phyloP scores from a whole-genome alignment of 2,888 invertebrate species.

The Acleris sparsana region DNA sequence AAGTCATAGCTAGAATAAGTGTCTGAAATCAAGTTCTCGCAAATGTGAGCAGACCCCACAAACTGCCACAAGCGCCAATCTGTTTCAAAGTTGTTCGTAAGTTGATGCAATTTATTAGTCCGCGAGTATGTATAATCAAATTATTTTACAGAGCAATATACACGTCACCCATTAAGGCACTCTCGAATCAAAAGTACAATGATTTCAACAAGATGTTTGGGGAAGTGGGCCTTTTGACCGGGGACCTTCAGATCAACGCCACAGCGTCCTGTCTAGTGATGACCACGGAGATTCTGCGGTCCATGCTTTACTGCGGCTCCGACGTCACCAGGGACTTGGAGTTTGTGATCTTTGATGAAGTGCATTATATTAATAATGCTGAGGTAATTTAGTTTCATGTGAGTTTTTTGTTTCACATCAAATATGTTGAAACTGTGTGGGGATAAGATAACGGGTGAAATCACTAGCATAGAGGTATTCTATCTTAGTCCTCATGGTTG shows the following conservation, averaged over 20 bases:
- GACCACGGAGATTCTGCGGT: slow-evolving; percentile 99
- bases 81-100: no score
- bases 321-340: slow-evolving; percentile 98
- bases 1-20: no score
- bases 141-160: slow-evolving; percentile 90
- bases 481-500: no score
- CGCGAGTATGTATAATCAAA: no score
- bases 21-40: no score
- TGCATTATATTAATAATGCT: slow-evolving; percentile 98
- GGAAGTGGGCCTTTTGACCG: slow-evolving; percentile 96
- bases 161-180: slow-evolving; percentile 99
- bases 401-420: not conserved
- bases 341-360: slow-evolving; percentile 99
- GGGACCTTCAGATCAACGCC: slow-evolving; percentile 97
- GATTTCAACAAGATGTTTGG: slow-evolving; percentile 97
- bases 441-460: no score
- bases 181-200: slow-evolving; percentile 99
- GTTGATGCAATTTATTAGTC: no score
- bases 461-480: no score
- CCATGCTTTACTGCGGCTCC: slow-evolving; percentile 97
- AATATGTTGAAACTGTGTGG: no score
- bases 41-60: no score
- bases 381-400: slow-evolving; percentile 83
- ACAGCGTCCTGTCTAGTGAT: slow-evolving; percentile 98
- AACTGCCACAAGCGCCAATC: no score